Base-by-base conservation (phyloP, 2,797 vertebrate genomes). In the Linurgus olivaceus region DNA sequence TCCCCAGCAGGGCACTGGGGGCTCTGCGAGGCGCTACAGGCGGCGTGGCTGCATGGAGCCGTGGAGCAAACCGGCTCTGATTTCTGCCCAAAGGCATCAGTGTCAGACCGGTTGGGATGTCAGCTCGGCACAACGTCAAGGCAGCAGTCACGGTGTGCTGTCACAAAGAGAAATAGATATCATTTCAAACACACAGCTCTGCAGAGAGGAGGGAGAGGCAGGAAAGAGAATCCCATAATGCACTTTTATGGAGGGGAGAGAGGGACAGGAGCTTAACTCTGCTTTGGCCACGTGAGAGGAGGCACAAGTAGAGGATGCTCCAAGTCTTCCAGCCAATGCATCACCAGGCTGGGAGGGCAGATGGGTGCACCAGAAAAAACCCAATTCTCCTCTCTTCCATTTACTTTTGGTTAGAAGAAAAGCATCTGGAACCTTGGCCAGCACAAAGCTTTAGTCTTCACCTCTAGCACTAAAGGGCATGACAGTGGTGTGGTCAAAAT, bases 111-210 rank as follows among this genome's bases (percentile, higher is more conserved):
- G 96, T 96, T 37, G 96, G 96, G 95, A 97, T 98, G 98, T 99
- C 98, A 98, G 97, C 98, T 98, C 86, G 90, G 47, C 86, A 97
- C 97, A 99, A 94, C 85, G 94, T 99, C 98, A 99, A 97, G 97
- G 97, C 97, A 40, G 95, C 96, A 95, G 97, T 98, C 96, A 97
- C 96, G 97, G 97, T 98, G 98, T 94, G 97, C 98, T 98, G 98
- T 99, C 98, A 98, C 98, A 98, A 98, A 98, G 97, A 98, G 98
- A 98, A 98, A 99, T 98, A 97, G 98, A 99, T 99, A 98, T 98
- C 97, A 98, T 98, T 98, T 98, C 98, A 98, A 98, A 98, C 88
- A 92, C 97, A 78, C 93, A 97, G 96, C 96, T 93, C 88, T 3
- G 44, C 5, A 93, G 88, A 81, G 91, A 94, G 95, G 96, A 94